phyloP scores from a whole-genome alignment of 2,113 vertebrate genomes.

The Lathamus discolor region DNA sequence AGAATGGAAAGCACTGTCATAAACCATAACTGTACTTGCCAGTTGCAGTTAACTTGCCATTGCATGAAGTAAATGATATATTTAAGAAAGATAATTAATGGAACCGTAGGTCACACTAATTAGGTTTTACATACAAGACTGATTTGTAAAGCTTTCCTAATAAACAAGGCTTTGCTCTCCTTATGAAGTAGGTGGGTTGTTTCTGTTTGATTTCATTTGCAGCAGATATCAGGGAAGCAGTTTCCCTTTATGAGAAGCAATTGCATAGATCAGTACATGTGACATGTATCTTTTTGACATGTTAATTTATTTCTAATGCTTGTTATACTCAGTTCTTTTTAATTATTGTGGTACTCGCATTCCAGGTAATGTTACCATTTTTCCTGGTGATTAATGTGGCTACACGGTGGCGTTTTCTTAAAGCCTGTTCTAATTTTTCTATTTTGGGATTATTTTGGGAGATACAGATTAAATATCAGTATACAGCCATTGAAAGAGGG shows the following conservation, averaged over 20 bases:
- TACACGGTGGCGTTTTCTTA: neutral
- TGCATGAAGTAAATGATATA: neutral
- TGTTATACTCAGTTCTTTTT: slow-evolving; percentile 42
- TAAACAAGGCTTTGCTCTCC: neutral
- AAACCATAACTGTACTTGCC: neutral
- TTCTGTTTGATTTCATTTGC: neutral
- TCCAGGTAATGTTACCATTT: slow-evolving; percentile 40
- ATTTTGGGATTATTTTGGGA: slow-evolving; percentile 39
- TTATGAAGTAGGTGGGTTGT: neutral
- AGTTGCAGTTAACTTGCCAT: neutral
- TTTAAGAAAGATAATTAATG: slow-evolving; percentile 24
- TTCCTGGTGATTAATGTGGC: slow-evolving; percentile 56
- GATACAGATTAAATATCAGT: slow-evolving; percentile 60
- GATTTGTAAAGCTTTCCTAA: neutral
- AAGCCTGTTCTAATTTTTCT: slow-evolving; percentile 55
- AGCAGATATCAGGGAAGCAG: neutral
- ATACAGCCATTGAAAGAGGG: neutral
- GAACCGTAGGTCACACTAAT: neutral
- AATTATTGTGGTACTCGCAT: slow-evolving; percentile 24
- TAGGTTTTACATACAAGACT: neutral
- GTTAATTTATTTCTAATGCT: slow-evolving; percentile 46
- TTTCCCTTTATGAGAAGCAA: slow-evolving; percentile 4
- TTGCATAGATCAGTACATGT: neutral
- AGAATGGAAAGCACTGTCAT: neutral
- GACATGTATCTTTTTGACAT: neutral